phyloP scores from a whole-genome alignment of 1,140 invertebrate genomes.

The Anoplolepis gracilipes region DNA sequence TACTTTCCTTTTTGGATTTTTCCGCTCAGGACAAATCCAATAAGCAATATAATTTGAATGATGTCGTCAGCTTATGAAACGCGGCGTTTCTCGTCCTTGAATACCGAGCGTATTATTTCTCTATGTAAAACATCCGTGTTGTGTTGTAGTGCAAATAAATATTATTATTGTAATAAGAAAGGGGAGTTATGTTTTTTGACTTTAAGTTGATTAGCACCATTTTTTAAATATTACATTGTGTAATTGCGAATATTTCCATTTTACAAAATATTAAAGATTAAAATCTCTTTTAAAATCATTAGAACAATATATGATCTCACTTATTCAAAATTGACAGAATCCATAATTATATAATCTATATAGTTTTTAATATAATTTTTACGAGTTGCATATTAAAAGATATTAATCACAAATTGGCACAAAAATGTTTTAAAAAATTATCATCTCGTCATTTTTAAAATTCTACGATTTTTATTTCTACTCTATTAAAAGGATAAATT shows the following conservation, averaged over 20 bases:
- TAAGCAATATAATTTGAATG: slow-evolving; percentile 5
- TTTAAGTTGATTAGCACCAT: background rate
- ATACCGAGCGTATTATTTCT: slow-evolving; percentile 68
- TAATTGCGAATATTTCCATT: background rate
- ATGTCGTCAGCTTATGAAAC: slow-evolving; percentile 21
- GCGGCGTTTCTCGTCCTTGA: slow-evolving; percentile 8
- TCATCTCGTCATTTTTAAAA: background rate
- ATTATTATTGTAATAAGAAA: slow-evolving; percentile 81
- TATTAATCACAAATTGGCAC: background rate
- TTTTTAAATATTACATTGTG: background rate
- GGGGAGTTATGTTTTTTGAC: background rate
- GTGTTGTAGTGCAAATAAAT: slow-evolving; percentile 85
- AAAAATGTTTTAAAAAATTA: background rate
- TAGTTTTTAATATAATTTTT: background rate
- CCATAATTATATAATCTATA: background rate
- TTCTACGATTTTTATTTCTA: background rate
- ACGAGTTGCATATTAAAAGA: background rate
- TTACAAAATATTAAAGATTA: background rate
- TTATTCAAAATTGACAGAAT: background rate
- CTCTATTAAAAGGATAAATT: background rate
- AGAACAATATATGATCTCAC: slow-evolving; percentile 31
- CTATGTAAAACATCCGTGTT: slow-evolving; percentile 80
- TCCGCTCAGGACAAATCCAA: slow-evolving; percentile 6
- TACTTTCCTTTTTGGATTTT: slow-evolving; percentile 34
- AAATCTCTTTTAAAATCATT: background rate